phyloP scores from a whole-genome alignment of 2,888 invertebrate species.

The Masnerella sp. region DNA sequence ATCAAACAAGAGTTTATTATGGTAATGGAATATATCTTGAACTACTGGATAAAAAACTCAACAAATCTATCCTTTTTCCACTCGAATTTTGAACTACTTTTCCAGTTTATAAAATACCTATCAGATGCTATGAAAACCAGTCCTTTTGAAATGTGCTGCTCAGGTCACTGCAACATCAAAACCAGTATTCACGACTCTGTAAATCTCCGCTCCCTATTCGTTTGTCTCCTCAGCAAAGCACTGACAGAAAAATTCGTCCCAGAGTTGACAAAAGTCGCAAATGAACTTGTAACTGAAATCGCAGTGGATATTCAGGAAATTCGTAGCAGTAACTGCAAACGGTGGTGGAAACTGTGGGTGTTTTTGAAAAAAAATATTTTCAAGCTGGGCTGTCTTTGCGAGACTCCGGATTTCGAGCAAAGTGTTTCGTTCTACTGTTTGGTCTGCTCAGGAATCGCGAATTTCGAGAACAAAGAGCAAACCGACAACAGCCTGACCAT shows the following conservation, averaged over 20 bases:
- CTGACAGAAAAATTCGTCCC: neutral
- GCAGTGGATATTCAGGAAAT: conserved; percentile 3
- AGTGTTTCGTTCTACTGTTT: conserved; percentile 17
- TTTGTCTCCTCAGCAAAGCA: neutral
- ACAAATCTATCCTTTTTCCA: too few species aligned
- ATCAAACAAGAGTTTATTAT: too few species aligned
- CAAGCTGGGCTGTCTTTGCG: neutral
- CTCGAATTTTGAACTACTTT: too few species aligned
- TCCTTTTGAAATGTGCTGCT: too few species aligned
- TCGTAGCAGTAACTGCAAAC: too few species aligned
- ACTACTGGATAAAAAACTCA: too few species aligned
- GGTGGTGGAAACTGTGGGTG: conserved; percentile 9
- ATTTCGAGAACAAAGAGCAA: conserved; percentile 11
- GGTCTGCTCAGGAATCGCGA: conserved; percentile 20
- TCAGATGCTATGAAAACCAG: too few species aligned
- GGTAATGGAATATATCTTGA: too few species aligned
- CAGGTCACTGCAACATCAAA: too few species aligned
- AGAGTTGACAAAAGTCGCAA: neutral
- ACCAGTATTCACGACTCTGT: conserved; percentile 2
- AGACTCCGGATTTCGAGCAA: conserved; percentile 1
- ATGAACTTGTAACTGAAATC: neutral
- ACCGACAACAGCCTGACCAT: conserved; percentile 48
- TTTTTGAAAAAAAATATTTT: conserved; percentile 8
- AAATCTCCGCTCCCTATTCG: conserved; percentile 1
- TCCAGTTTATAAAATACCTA: too few species aligned